phyloP scores from a whole-genome alignment of 2,888 invertebrate species.

The Drosophila pegasa region DNA sequence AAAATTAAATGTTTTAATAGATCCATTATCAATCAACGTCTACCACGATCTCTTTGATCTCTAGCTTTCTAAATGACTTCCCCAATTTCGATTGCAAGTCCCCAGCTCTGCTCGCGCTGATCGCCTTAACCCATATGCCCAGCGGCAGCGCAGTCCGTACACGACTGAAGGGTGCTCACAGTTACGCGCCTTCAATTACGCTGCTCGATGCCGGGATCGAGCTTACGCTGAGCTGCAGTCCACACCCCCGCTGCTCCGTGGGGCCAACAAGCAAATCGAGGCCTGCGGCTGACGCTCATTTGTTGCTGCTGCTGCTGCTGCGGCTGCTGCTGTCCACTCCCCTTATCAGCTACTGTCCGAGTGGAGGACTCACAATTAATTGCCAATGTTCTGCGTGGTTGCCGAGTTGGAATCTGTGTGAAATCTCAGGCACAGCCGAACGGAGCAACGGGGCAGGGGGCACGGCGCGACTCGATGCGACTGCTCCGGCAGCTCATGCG shows the following conservation, averaged over 20 bases:
- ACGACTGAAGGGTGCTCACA: slow-evolving; percentile 53
- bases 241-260: background rate
- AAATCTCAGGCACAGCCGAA: slow-evolving; percentile 63
- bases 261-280: slow-evolving; percentile 27
- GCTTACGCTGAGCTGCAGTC: slow-evolving; percentile 5
- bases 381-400: slow-evolving; percentile 74
- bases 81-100: background rate
- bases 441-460: slow-evolving; percentile 2
- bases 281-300: slow-evolving; percentile 37
- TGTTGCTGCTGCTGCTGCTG: slow-evolving; percentile 12
- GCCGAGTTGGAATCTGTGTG: slow-evolving; percentile 74
- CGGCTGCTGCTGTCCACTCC: slow-evolving; percentile 52
- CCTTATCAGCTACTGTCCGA: slow-evolving; percentile 76
- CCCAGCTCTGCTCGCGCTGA: background rate
- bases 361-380: slow-evolving; percentile 72
- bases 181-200: slow-evolving; percentile 74
- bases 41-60: too few species aligned
- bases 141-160: slow-evolving; percentile 5
- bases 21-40: too few species aligned
- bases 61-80: too few species aligned
- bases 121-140: slow-evolving; percentile 31
- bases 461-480: slow-evolving; percentile 2
- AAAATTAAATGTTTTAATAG: too few species aligned
- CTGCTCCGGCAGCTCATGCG: slow-evolving; percentile 62
- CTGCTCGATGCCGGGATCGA: slow-evolving; percentile 27